Base-by-base conservation (phyloP, 2,888 invertebrate genomes). In the Drosophila parthenogenetica region DNA sequence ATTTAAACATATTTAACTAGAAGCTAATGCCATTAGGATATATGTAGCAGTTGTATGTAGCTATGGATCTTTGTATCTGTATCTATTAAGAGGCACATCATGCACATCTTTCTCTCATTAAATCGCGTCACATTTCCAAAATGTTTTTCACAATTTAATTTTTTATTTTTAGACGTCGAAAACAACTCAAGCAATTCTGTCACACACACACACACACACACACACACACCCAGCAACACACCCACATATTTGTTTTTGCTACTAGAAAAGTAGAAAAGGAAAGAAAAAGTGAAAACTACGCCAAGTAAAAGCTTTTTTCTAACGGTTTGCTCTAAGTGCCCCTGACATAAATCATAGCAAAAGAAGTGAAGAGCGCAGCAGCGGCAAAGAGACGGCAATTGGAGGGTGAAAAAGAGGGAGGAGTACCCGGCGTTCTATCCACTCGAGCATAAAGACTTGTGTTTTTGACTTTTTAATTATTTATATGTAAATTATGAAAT, bases 71-170 rank as follows among this genome's bases (percentile, higher is more conserved):
- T 1, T 55, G 19, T 55, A 55, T 22, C 14, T 40, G 46, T 32
- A 40, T 42, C 48, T 25, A 45, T 51, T 42, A 39, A 49, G 32
- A 50, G 14, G 25, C 25, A 46, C 14, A 46, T 2, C 35, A 46
- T n/a, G 51, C 25, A 63, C 40, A 53, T 72, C 46, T 61, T 64
- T 68, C 71, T 54, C 76, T 69, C 76, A 84, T 84, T 84, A 84
- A 81, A 81, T 69, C 84, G 79, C 84, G 81, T 81, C 81, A 79
- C 73, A 69, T 61, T 71, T 80, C 73, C 76, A 68, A 68, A 71
- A 42, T 39, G 40, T 45, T 51, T 57, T 64, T 55, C 54, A 39
- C 45, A 46, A 40, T 43, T 54, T 29, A n/a, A 17, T 49, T 45
- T 39, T 48, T 22, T 50, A 59, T 59, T 42, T 59, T 59, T 49